These are phyloP conservation scores for Nezara viridula DNA, from an alignment of 2,888 invertebrate species.

Conservation along the genomic window DNA sequence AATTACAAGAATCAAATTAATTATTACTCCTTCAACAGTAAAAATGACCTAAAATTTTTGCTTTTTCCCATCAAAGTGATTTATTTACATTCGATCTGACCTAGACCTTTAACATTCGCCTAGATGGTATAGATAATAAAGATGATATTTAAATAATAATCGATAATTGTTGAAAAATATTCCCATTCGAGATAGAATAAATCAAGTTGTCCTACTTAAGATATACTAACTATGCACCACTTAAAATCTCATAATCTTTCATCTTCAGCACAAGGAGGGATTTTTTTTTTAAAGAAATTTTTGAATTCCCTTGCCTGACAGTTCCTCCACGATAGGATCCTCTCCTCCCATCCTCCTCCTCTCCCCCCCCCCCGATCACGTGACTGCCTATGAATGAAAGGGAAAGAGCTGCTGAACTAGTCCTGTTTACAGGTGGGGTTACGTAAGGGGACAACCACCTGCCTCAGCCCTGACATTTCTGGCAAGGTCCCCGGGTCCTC, in stretches of 20 bases:
- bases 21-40: too few relatives aligned
- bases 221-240: too few relatives aligned
- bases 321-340: not conserved
- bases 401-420: slow-evolving; percentile 25
- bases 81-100: too few relatives aligned
- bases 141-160: not conserved
- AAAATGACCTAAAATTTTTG: too few relatives aligned
- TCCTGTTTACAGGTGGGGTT: slow-evolving; percentile 36
- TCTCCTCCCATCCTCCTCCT: too few relatives aligned
- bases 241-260: not conserved
- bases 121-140: too few relatives aligned
- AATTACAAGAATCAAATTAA: too few relatives aligned
- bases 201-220: not conserved
- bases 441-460: slow-evolving; percentile 42
- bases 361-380: not conserved
- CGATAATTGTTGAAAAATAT: not conserved
- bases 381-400: slow-evolving; percentile 24
- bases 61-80: too few relatives aligned
- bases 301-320: not conserved
- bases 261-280: not conserved
- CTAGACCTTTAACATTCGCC: too few relatives aligned
- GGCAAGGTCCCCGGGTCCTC: not conserved
- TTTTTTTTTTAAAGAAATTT: too few relatives aligned
- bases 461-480: slow-evolving; percentile 37
- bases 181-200: too few relatives aligned